These are phyloP conservation scores for Sorex araneus DNA, from an alignment of 2,113 vertebrate species.

Conservation along the genomic window DNA sequence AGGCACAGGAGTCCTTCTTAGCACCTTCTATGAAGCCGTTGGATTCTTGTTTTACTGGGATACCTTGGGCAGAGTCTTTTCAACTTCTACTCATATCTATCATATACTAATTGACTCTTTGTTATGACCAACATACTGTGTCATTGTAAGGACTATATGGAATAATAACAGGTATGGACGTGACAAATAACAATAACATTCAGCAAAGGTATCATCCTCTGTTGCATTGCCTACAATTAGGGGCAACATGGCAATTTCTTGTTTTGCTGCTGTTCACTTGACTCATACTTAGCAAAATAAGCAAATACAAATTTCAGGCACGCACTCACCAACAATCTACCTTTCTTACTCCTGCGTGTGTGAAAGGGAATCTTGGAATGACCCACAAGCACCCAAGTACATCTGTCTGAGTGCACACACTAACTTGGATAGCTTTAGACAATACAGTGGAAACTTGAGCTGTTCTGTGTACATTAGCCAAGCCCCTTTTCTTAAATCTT, in stretches of 20 bases:
- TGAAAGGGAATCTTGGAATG: conserved; percentile 28
- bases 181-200: conserved; percentile 33
- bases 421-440: conserved; percentile 49
- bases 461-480: conserved; percentile 38
- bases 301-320: conserved; percentile 59
- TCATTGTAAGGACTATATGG: conserved; percentile 43
- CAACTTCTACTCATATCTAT: conserved; percentile 16
- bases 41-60: conserved; percentile 56
- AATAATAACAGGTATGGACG: conserved; percentile 53
- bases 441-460: not conserved
- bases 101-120: conserved; percentile 4
- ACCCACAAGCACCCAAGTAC: not conserved
- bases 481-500: conserved; percentile 12
- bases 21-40: not conserved
- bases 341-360: conserved; percentile 34
- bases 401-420: not conserved
- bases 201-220: conserved; percentile 2
- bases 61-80: conserved; percentile 48
- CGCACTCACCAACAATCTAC: conserved; percentile 7
- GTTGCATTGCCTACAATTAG: conserved; percentile 19
- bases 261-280: conserved; percentile 68
- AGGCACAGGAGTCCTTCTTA: too few species aligned
- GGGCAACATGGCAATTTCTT: conserved; percentile 18
- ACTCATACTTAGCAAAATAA: conserved; percentile 76
- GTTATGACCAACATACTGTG: not conserved